These are phyloP conservation scores for Carterocephalus palaemon DNA, from an alignment of 2,888 invertebrate genomes.

Conservation along the genomic window DNA sequence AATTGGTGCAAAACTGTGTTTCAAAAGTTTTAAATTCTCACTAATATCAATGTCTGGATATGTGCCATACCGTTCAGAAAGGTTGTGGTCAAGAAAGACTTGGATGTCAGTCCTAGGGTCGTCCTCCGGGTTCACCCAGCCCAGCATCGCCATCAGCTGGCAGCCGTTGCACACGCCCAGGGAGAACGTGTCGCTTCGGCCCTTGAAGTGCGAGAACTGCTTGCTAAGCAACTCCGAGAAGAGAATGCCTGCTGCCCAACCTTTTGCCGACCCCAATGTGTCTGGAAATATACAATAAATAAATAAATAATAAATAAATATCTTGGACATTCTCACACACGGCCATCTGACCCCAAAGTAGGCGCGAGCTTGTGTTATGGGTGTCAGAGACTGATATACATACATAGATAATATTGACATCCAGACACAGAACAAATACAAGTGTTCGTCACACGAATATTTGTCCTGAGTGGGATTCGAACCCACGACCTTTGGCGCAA, in stretches of 20 bases:
- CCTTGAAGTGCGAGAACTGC: conserved; percentile 88
- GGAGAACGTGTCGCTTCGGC: conserved; percentile 91
- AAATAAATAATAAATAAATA: conserved; percentile 7
- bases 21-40: no score
- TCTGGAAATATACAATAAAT: conserved; percentile 73
- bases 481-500: no score
- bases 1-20: no score
- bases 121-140: conserved; percentile 86
- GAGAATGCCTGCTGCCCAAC: conserved; percentile 96
- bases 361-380: no score
- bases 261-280: conserved; percentile 97
- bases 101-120: conserved; percentile 58
- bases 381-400: no score
- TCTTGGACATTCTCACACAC: no score
- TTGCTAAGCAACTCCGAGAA: conserved; percentile 86
- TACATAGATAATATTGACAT: no score
- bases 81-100: conserved; percentile 89
- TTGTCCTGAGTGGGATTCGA: no score
- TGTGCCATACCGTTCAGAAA: conserved; percentile 86
- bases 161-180: conserved; percentile 99
- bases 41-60: no score
- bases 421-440: no score
- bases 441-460: no score
- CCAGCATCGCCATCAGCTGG: conserved; percentile 95
- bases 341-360: no score